phyloP scores from a whole-genome alignment of 2,888 invertebrate genomes.

The Cylindroiulus punctatus region DNA sequence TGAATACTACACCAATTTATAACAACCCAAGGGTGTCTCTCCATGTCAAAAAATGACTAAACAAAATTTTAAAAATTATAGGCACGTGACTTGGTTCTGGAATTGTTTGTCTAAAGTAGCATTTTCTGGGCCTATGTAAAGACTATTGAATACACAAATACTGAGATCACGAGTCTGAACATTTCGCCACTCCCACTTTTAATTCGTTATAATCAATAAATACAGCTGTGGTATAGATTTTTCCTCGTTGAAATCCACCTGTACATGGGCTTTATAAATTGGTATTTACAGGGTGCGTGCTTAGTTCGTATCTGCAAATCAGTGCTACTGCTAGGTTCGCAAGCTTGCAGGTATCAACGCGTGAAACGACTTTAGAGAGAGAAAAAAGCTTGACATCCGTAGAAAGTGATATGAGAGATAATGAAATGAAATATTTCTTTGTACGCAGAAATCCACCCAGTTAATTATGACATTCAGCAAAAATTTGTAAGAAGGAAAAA shows the following conservation, averaged over 20 bases:
- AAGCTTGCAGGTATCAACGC: not conserved
- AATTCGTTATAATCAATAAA: constrained; percentile 2
- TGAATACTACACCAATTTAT: too few relatives aligned
- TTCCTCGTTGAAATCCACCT: not conserved
- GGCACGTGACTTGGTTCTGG: too few relatives aligned
- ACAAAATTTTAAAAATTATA: too few relatives aligned
- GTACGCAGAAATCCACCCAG: constrained; percentile 6
- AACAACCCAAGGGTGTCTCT: too few relatives aligned
- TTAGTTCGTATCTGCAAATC: not conserved
- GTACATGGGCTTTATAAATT: not conserved
- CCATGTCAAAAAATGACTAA: too few relatives aligned
- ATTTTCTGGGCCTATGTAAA: not conserved
- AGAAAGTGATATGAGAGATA: constrained; percentile 40
- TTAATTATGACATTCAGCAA: constrained; percentile 43
- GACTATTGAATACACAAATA: not conserved
- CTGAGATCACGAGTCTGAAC: not conserved
- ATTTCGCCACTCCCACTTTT: not conserved
- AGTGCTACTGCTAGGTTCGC: not conserved
- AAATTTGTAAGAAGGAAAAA: constrained; percentile 36
- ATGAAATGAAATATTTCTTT: constrained; percentile 40
- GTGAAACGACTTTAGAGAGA: not conserved
- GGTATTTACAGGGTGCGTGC: not conserved
- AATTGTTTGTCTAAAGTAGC: not conserved
- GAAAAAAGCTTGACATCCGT: not conserved
- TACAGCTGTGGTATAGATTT: not conserved